Base-by-base conservation (phyloP, 2,888 invertebrate species). In the Formica aserva region DNA sequence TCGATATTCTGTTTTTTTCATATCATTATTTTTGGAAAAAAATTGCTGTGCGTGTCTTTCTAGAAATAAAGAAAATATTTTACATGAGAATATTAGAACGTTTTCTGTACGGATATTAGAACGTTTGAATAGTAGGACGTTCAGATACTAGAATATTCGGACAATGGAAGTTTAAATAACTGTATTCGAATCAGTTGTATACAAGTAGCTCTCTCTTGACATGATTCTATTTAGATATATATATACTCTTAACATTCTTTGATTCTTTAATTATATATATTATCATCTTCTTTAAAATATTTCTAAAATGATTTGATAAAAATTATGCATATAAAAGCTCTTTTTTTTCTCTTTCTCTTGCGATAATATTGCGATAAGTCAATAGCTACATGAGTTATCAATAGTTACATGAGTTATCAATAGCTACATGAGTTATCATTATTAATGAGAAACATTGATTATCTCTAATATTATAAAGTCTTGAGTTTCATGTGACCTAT, bases 81-180 rank as follows among this genome's bases (percentile, higher is more conserved):
- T 45, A 35, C 15, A 11, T 22, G 32, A 15, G 22, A 22, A 62
- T 72, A 38, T 55, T 72, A 26, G 26, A 26, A 26, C 1, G 1
- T 26, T 26, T 26, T 26, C 41, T 22, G 9, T 45, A 1, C 15
- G 26, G 18, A 75, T 41, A 63, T 48, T 32, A 35, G 75, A 75
- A 57, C 13, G 38, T 63, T 63, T 29, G 22, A 62, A 48, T 75
- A 63, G 11, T 32, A 48, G 22, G 29, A 3, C n/a, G 32, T 45
- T 75, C n/a, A 63, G 15, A 75, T 18, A 48, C n/a, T 62, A 26
- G 32, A 63, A 48, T 32, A 63, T 75, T 63, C 3, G 13, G 48
- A 75, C 32, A 75, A 75, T 75, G 22, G 22, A 48, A 35, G 1
- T 26, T 35, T 22, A 22, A 22, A 63, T 63, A 75, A 63, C 8